Evolutionary conservation across 2,888 invertebrate genomes (phyloP), one percentile per base, ranked within the genome.

Genomic region (Caenorhabditis angaria): DNA sequence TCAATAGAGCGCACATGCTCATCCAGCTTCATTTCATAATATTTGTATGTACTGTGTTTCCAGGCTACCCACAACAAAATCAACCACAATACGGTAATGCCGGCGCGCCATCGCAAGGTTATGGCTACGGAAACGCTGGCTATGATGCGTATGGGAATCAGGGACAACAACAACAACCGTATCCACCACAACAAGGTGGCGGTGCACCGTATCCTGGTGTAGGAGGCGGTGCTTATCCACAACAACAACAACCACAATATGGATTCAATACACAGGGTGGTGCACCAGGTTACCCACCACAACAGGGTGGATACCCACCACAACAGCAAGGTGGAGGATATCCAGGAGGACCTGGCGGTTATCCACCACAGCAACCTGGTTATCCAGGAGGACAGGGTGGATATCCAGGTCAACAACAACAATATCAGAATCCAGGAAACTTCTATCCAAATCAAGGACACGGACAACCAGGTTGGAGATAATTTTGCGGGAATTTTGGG

Each of bases 111-210:
- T 29, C 61, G 4, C 64, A 75, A 29, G 73, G 69, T n/a, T n/a
- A n/a, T n/a, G n/a, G n/a, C n/a, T 65, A 65, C 48, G 68, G 69
- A 51, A 69, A 63, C 51, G 73, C 55, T 10, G 65, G 76, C 2
- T 65, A 72, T 54, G 55, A 68, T 41, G 41, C 71, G 1, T 66
- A 71, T n/a, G 63, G 62, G 1, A 50, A 50, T 10, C 70, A 70
- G n/a, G n/a, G n/a, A 32, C 47, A 51, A 27, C 68, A 58, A 61
- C 41, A 41, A 14, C 25, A 56, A 27, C 18, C 32, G 2, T 55
- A 58, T n/a, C 54, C 32, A 12, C 50, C 53, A 14, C 67, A 56
- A 24, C 70, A 28, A 29, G 63, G 68, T 14, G 63, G 65, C 35
- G 35, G 32, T 29, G 54, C 55, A 5, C 62, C 55, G n/a, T 53